Evolutionary conservation across 2,888 invertebrate genomes (phyloP), one percentile per base, ranked within the genome.

Genomic region (Reticulitermes lucifugus): DNA sequence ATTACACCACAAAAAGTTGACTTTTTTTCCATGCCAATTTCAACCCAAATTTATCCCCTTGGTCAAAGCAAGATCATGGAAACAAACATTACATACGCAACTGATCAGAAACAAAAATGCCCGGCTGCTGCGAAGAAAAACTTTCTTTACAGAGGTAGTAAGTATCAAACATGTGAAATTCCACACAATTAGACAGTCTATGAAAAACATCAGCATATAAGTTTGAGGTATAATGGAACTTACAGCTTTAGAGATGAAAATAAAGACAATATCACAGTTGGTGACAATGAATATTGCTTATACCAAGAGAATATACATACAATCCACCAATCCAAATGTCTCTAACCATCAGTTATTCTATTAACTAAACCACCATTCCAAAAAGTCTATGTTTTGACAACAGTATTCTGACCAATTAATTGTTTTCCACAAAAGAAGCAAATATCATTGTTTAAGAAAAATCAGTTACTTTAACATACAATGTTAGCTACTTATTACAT

Each of bases 1-100:
- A 84, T 84, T 84, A 84, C 84, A 84, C 77, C 77, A 84, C 84
- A 79, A 84, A 83, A 75, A 77, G 59, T 83, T 79, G 41, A 59
- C 46, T 35, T 60, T 77, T 84, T 46, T 77, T 77, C 77, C 83
- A 83, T 77, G 60, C 75, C 84, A 84, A 83, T 84, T 77, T 84
- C 84, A 77, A 84, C 43, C 43, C 59, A 51, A 55, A 59, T 60
- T 59, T n/a, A 60, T 73, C 29, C 60, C 79, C 84, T 60, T 84
- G 83, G 59, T 71, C 51, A 73, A 55, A 75, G 51, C 55, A 75
- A 59, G 29, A 35, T 75, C 51, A 55, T 21, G 21, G 51, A 59
- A 41, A 21, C 35, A 73, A 35, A 29, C 2, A 21, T 29, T 41
- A 21, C 41, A 41, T 14, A 41, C 2, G 5, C 18, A 6, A 73